Conservation (phyloP, 2,888 invertebrate genomes). For the Oxyteleia sp. region DNA sequence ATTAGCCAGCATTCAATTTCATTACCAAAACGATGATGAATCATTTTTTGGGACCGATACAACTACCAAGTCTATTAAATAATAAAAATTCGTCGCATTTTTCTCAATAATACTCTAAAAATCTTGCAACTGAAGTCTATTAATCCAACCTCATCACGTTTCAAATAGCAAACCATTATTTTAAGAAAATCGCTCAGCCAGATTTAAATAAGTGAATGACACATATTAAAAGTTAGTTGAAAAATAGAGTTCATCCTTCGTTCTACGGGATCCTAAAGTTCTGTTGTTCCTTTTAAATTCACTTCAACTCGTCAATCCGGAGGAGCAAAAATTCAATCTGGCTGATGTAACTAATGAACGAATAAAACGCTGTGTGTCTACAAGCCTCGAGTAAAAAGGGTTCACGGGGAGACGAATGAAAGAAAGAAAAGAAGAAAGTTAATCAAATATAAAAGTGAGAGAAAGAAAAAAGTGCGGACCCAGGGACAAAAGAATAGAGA, state of each 20-base stretch:
- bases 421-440: constrained; percentile 53
- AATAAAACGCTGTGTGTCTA: constrained; percentile 77
- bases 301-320: constrained; percentile 56
- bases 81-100: no score
- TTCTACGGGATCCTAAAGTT: constrained; percentile 9
- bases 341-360: constrained; percentile 85
- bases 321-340: constrained; percentile 80
- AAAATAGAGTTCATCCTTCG: constrained; percentile 11
- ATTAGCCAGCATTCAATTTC: no score
- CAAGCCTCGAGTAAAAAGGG: constrained; percentile 51
- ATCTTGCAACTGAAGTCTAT: no score
- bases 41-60: no score
- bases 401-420: constrained; percentile 8
- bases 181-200: neutral
- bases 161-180: no score
- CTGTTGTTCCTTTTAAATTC: constrained; percentile 64
- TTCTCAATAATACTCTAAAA: no score
- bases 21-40: no score
- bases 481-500: constrained; percentile 59
- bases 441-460: constrained; percentile 63
- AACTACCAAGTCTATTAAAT: no score
- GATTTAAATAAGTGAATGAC: constrained; percentile 9
- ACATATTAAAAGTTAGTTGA: constrained; percentile 19
- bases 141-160: no score
- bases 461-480: constrained; percentile 18